Evolutionary conservation across 1,140 invertebrate genomes (phyloP).

Genomic region (Dufourea novaeangliae): DNA sequence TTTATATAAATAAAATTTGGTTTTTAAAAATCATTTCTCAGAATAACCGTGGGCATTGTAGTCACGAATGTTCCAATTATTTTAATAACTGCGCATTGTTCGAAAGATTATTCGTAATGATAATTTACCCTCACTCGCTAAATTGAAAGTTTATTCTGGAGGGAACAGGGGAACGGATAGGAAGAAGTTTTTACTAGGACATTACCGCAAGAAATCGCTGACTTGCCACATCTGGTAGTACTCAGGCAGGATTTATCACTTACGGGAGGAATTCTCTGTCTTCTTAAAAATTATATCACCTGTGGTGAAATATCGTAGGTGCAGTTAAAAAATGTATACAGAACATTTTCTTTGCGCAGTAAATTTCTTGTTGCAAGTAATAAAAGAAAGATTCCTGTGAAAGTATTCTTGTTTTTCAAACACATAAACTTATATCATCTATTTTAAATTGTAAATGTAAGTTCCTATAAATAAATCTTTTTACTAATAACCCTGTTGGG

Average conservation of each 20-base stretch:
- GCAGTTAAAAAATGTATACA: background rate
- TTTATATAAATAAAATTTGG: no score
- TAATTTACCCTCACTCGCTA: constrained; percentile 13
- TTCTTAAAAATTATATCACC: constrained; percentile 25
- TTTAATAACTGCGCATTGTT: no score
- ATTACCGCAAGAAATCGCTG: constrained; percentile 37
- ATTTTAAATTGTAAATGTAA: no score
- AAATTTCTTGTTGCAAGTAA: no score
- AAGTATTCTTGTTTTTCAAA: no score
- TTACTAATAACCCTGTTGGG: no score
- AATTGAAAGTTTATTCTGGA: constrained; percentile 27
- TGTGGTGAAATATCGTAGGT: background rate
- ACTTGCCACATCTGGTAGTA: constrained; percentile 28
- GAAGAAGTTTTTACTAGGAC: constrained; percentile 18
- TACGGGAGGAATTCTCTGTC: background rate
- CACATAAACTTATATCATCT: no score
- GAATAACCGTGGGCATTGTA: background rate
- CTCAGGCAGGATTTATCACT: constrained; percentile 30
- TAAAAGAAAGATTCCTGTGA: no score
- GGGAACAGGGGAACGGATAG: background rate
- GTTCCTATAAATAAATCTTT: no score
- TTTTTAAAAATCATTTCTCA: no score
- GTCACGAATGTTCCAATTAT: background rate
- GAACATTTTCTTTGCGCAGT: background rate
- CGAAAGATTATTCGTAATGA: background rate